Evolutionary conservation across 2,113 vertebrate genomes (phyloP).

Genomic region (human): DNA sequence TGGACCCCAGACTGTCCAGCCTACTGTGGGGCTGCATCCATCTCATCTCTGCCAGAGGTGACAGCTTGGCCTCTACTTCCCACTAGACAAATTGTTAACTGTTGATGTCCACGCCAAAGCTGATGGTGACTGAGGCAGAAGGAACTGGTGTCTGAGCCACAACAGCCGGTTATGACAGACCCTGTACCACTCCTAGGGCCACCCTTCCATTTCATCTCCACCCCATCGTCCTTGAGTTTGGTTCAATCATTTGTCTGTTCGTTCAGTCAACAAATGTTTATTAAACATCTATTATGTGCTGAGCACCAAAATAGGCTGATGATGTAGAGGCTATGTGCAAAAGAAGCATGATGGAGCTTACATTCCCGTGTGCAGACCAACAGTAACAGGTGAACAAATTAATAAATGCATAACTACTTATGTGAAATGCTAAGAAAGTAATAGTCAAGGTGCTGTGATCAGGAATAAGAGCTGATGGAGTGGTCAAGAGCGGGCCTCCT

Average conservation of each 20-base stretch:
- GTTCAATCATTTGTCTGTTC: neutral
- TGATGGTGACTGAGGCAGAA: neutral
- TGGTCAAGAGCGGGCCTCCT: neutral
- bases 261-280: neutral
- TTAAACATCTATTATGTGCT: neutral
- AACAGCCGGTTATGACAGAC: neutral
- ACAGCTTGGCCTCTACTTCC: neutral
- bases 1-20: neutral
- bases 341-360: neutral
- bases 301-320: neutral
- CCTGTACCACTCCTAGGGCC: neutral
- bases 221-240: neutral
- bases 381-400: neutral
- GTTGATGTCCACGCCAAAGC: neutral
- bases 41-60: neutral
- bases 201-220: neutral
- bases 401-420: neutral
- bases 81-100: neutral
- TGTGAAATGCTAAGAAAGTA: neutral
- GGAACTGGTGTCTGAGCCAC: neutral
- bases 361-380: neutral
- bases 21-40: neutral
- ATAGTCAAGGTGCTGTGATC: neutral
- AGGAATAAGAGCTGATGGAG: neutral
- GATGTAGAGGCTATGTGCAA: neutral